These are phyloP conservation scores for Platyrinchus mystaceus DNA, from an alignment of 2,797 vertebrate species.

Conservation along the genomic window DNA sequence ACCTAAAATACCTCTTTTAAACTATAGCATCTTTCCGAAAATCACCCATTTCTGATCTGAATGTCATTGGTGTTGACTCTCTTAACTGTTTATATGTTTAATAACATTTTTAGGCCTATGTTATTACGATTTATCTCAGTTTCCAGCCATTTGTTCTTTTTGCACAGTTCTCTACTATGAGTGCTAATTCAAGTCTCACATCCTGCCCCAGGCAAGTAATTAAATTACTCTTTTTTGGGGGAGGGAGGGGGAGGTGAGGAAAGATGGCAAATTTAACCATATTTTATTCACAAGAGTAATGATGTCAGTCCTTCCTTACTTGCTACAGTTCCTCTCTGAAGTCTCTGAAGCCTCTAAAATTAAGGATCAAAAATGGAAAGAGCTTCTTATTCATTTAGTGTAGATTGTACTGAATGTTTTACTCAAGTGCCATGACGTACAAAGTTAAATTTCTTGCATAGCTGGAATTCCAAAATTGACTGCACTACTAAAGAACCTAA, in stretches of 20 bases:
- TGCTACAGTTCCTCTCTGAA: background rate
- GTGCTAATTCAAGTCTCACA: background rate
- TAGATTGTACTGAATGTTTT: background rate
- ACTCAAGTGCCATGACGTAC: background rate
- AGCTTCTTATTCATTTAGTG: background rate
- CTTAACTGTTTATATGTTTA: background rate
- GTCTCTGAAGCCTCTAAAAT: background rate
- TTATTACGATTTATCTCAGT: background rate
- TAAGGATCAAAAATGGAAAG: background rate
- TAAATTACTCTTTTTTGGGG: background rate
- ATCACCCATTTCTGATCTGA: background rate
- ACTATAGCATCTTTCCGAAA: background rate
- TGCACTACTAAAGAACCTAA: background rate
- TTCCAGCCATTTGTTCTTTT: background rate
- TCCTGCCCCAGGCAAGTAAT: background rate
- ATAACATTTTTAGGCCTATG: background rate
- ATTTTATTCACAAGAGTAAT: background rate
- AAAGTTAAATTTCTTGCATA: background rate
- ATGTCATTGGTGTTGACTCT: background rate
- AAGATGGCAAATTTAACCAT: background rate
- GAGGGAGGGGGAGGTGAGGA: background rate
- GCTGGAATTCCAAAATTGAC: background rate
- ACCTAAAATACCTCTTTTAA: background rate
- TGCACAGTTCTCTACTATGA: background rate
- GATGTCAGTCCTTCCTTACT: background rate